These are phyloP conservation scores for Tenodera sinensis DNA, from an alignment of 2,888 invertebrate species.

Conservation along the genomic window DNA sequence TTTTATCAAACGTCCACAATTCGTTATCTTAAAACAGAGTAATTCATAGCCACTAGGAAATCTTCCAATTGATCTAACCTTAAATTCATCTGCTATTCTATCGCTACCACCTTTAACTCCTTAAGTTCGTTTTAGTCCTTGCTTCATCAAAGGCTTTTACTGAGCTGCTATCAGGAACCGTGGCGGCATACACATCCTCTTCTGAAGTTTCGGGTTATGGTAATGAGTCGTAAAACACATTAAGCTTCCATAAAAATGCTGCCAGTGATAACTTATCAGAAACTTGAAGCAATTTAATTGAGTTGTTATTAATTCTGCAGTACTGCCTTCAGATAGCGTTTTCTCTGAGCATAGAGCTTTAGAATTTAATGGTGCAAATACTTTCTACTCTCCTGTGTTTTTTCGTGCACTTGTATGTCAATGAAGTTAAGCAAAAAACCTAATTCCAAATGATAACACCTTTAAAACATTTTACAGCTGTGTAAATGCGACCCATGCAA, in stretches of 20 bases:
- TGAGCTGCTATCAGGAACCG: background rate
- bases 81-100: too few relatives aligned
- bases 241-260: background rate
- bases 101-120: too few relatives aligned
- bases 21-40: too few relatives aligned
- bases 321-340: background rate
- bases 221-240: background rate
- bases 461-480: background rate
- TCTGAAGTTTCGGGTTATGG: background rate
- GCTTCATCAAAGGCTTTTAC: too few relatives aligned
- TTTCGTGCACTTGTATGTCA: too few relatives aligned
- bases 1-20: too few relatives aligned
- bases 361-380: background rate
- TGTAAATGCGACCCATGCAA: background rate
- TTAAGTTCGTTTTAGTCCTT: too few relatives aligned
- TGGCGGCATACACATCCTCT: background rate
- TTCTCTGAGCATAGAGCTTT: background rate
- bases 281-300: background rate
- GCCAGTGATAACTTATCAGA: background rate
- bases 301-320: background rate
- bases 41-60: too few relatives aligned
- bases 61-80: too few relatives aligned
- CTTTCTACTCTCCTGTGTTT: too few relatives aligned
- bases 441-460: background rate
- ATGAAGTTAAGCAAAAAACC: background rate